These are phyloP conservation scores for Panagrolaimus sp. DNA, from an alignment of 1,140 invertebrate genomes.

Conservation along the genomic window DNA sequence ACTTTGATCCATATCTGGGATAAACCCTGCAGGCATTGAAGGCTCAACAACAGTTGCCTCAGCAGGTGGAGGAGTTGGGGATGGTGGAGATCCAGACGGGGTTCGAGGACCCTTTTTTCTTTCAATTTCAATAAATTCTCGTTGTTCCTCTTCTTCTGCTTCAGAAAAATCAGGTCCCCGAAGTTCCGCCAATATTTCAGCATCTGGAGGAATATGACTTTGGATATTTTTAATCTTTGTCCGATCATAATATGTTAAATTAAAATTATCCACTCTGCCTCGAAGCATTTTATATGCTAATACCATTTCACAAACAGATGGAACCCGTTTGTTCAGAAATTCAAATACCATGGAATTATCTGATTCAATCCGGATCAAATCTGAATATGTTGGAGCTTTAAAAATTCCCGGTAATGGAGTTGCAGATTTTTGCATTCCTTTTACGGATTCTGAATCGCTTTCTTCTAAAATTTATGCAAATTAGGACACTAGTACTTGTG, in stretches of 20 bases:
- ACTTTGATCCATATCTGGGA: conserved; percentile 2
- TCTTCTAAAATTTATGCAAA: not conserved
- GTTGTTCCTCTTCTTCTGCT: no score
- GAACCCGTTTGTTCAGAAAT: not conserved
- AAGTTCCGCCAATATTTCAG: not conserved
- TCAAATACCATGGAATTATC: conserved; percentile 13
- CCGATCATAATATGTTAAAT: not conserved
- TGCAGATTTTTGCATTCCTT: not conserved
- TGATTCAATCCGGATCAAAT: conserved; percentile 6
- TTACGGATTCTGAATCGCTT: not conserved
- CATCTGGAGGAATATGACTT: conserved; percentile 10
- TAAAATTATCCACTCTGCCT: conserved; percentile 1
- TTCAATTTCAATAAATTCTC: not conserved
- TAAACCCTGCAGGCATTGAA: not conserved
- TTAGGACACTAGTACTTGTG: not conserved
- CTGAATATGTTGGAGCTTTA: not conserved
- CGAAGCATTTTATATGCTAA: conserved; percentile 14
- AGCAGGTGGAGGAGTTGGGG: not conserved
- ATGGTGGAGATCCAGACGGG: not conserved
- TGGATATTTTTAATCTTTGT: not conserved
- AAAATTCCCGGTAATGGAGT: not conserved
- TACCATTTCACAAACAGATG: conserved; percentile 16
- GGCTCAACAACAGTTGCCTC: not conserved
- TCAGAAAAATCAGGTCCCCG: not conserved
- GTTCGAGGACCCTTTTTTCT: not conserved